A percentile compares a stretch with the other conserved stretches of the same genome.
Conservation (phyloP, 2,113 vertebrate genomes). For the Patagioenas fasciata region DNA sequence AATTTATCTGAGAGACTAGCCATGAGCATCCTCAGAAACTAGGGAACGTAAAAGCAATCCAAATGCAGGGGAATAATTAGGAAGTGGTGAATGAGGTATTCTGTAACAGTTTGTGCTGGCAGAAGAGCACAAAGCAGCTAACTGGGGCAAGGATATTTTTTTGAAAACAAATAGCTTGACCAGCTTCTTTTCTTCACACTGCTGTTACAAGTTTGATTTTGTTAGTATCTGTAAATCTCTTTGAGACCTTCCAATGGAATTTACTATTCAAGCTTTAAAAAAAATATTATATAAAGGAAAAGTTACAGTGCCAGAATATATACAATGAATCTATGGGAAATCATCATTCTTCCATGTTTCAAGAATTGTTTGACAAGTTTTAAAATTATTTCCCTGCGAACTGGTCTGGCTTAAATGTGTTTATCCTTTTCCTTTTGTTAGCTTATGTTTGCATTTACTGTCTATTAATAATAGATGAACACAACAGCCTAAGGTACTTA, state of each 20-base stretch:
- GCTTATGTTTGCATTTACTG: conserved; percentile 54
- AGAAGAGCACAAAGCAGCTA: background rate
- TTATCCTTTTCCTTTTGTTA: conserved; percentile 64
- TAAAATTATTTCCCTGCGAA: conserved; percentile 71
- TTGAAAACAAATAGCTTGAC: background rate
- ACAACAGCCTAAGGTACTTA: conserved; percentile 39
- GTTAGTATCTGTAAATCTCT: conserved; percentile 1
- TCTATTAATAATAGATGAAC: conserved; percentile 63
- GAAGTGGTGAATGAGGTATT: background rate
- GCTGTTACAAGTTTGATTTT: background rate
- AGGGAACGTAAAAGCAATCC: background rate
- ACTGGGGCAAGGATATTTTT: background rate
- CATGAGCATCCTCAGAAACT: background rate
- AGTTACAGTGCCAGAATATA: conserved; percentile 51
- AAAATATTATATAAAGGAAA: conserved; percentile 39
- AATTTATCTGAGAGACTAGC: background rate
- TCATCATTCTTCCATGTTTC: conserved; percentile 63
- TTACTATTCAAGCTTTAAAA: conserved; percentile 13
- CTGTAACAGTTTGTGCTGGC: background rate
- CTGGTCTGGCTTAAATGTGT: conserved; percentile 58
- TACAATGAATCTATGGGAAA: conserved; percentile 58
- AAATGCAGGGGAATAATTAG: background rate
- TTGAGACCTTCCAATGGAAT: conserved; percentile 32
- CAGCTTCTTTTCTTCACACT: conserved; percentile 6
- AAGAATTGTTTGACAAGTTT: conserved; percentile 65